Conservation (phyloP, 1,140 invertebrate genomes). For the Plectrocnemia conspersa region DNA sequence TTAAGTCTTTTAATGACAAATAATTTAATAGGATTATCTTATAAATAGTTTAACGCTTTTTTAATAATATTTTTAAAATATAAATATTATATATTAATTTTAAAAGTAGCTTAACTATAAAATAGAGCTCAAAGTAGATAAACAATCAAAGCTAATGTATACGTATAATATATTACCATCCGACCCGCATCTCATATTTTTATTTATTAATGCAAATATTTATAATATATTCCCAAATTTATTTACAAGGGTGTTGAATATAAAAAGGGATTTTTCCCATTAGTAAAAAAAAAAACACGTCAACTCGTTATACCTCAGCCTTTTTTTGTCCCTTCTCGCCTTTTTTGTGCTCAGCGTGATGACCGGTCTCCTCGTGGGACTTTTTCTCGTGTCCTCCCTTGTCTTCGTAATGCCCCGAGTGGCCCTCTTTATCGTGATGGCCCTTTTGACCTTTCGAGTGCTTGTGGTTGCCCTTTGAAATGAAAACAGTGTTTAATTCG, state of each 20-base stretch:
- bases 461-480: slow-evolving; percentile 51
- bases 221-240: no score
- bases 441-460: slow-evolving; percentile 60
- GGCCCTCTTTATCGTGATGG: slow-evolving; percentile 60
- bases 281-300: neutral
- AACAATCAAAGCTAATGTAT: no score
- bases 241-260: neutral
- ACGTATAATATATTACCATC: no score
- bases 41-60: no score
- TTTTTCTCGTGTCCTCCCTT: slow-evolving; percentile 60
- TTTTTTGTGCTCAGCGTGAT: slow-evolving; percentile 59
- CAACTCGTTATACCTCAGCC: slow-evolving; percentile 40
- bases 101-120: no score
- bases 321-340: slow-evolving; percentile 50
- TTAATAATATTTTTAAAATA: no score
- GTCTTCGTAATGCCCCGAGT: slow-evolving; percentile 56
- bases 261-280: neutral
- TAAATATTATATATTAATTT: no score
- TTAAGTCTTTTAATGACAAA: no score
- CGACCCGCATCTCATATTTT: no score
- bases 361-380: slow-evolving; percentile 56
- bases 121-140: no score
- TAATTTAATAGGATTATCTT: no score
- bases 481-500: slow-evolving; percentile 41
- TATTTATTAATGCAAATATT: no score